Evolutionary conservation across 30 jellyfish, hydroid and myxozoan species (phyloP).

Genomic region (Aurelia aurita): DNA sequence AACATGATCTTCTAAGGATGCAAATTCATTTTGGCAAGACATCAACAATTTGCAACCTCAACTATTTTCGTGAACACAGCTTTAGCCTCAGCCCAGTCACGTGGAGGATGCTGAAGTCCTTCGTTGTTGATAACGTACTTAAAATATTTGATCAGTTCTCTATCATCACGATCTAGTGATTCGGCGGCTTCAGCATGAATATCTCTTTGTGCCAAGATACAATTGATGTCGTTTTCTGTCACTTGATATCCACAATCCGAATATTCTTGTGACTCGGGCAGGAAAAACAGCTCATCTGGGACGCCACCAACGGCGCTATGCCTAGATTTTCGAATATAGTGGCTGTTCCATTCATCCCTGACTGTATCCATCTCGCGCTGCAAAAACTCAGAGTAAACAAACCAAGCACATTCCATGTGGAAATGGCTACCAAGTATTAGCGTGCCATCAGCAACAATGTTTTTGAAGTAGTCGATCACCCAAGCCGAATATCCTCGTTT

Average conservation of each 20-base stretch:
- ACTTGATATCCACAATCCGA: not conserved
- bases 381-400: not conserved
- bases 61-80: not conserved
- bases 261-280: slow-evolving; percentile 3
- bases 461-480: slow-evolving; percentile 38
- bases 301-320: slow-evolving; percentile 22
- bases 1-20: too few species aligned
- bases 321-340: slow-evolving; percentile 11
- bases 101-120: slow-evolving; percentile 51
- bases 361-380: slow-evolving; percentile 12
- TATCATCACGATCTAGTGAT: slow-evolving; percentile 10
- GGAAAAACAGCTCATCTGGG: slow-evolving; percentile 11
- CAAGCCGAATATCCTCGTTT: slow-evolving; percentile 16
- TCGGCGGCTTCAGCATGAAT: slow-evolving; percentile 1
- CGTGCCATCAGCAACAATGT: not conserved
- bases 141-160: slow-evolving; percentile 27
- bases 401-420: slow-evolving; percentile 21
- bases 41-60: not conserved
- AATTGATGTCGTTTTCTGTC: not conserved
- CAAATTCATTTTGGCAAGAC: not conserved
- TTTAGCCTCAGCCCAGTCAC: slow-evolving; percentile 60
- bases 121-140: slow-evolving; percentile 46
- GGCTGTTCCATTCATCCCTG: slow-evolving; percentile 11
- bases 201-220: slow-evolving; percentile 28
- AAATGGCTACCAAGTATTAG: slow-evolving; percentile 1